Evolutionary conservation across 2,888 invertebrate species (phyloP), one percentile per base, ranked within the genome.

Genomic region (Eristalis intricaria): DNA sequence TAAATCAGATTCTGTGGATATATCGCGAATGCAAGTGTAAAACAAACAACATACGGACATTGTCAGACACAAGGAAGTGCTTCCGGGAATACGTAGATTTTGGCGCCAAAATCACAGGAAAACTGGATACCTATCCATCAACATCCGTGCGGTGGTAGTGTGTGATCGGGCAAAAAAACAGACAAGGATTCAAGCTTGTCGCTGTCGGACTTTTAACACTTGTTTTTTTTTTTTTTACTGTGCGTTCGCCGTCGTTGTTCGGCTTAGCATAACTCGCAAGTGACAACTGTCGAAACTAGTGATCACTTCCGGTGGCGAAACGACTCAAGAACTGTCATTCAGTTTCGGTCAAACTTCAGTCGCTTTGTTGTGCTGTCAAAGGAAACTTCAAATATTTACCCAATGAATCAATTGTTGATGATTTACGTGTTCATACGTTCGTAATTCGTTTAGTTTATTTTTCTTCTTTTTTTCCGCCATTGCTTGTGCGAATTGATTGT

Each of bases 271-370:
- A 56, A 58, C 40, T 38, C 11, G 56, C 40, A 13, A 19, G 61
- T 80, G 66, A 23, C 38, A 29, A 13, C n/a, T 65, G 13, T 22
- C 11, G 76, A 77, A 73, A 85, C 19, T 50, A 2, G 50, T 77
- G 73, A 78, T 82, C 13, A 65, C 70, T 78, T 74, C 82, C 77
- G 78, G 69, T 64, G 69, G 74, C 56, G 40, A 66, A 74, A 73
- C 64, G 43, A n/a, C 35, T 43, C 29, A 32, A 76, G 40, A 50
- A 61, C 38, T 29, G 32, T 32, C 63, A 32, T 63, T n/a, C 19
- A 50, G 50, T n/a, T 19, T n/a, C 50, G n/a, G 50, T 50, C 19
- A 50, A 50, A 60, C 60, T 60, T 60, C 60, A 23, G 60, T 29
- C 23, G 60, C 60, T 29, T 26, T 23, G 60, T 26, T 60, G 26